A percentile compares a stretch with the other conserved stretches of the same genome.
Evolutionary conservation across 2,113 vertebrate genomes (phyloP).

Genomic region (Neolamprologus sp.): DNA sequence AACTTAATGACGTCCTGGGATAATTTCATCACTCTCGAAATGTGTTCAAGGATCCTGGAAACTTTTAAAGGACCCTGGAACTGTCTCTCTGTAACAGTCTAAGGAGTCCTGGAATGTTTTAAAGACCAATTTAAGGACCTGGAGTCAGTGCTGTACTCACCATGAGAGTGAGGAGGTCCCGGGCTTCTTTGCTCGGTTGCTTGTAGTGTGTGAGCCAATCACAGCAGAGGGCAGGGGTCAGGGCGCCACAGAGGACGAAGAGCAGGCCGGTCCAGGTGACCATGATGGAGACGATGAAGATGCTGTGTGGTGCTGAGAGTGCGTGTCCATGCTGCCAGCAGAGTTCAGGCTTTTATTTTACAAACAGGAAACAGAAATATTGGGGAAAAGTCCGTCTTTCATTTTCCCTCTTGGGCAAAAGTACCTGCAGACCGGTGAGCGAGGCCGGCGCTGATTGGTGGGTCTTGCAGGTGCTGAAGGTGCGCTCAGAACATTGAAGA

Average conservation of each 20-base stretch:
- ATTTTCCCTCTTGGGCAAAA: not conserved
- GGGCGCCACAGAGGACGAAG: not conserved
- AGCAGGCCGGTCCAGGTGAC: not conserved
- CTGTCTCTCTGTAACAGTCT: not conserved
- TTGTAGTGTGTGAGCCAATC: not conserved
- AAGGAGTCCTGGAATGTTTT: not conserved
- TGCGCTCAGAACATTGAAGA: not conserved
- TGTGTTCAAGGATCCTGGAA: not conserved
- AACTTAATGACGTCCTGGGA: not conserved
- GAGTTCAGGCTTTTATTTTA: not conserved
- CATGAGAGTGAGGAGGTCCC: not conserved
- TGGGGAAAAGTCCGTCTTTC: not conserved
- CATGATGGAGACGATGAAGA: not conserved
- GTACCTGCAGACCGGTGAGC: not conserved
- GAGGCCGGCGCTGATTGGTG: not conserved
- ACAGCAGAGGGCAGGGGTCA: slow-evolving; percentile 4
- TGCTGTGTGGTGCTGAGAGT: not conserved
- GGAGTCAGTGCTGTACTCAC: not conserved
- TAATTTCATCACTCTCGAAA: not conserved
- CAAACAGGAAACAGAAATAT: not conserved
- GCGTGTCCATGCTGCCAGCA: not conserved
- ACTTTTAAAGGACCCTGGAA: not conserved
- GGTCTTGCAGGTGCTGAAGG: not conserved
- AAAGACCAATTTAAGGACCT: not conserved
- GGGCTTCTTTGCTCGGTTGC: not conserved